Percentiles rank a stretch among this genome's conserved stretches.
phyloP scores from a whole-genome alignment of 2,888 invertebrate species.

The Physocephala rufipes region DNA sequence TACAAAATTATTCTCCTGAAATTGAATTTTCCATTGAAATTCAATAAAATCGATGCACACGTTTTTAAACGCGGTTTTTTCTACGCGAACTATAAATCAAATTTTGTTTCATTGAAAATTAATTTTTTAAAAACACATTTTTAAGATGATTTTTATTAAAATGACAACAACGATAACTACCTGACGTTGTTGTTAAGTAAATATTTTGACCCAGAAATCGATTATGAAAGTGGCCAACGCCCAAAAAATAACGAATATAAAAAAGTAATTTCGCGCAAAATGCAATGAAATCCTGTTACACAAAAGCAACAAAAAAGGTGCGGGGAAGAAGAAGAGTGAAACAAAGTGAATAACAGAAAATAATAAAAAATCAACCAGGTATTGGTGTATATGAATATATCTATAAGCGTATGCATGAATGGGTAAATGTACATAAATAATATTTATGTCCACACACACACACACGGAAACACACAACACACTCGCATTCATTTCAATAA shows the following conservation, averaged over 20 bases:
- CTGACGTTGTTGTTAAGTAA: constrained; percentile 5
- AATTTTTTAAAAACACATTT: not conserved
- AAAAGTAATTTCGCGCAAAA: constrained; percentile 9
- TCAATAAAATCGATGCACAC: too few species aligned
- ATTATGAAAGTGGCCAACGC: constrained; percentile 33
- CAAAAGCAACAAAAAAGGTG: not conserved
- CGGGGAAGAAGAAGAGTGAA: too few species aligned
- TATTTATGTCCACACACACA: not conserved
- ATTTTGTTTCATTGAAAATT: constrained; percentile 8
- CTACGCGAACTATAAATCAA: too few species aligned
- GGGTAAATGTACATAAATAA: not conserved
- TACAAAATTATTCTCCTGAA: too few species aligned
- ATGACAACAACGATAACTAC: not conserved
- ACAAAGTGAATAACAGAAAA: not conserved
- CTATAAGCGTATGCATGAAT: not conserved
- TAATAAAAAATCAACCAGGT: not conserved
- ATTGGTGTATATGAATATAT: not conserved
- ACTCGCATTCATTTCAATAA: constrained; percentile 41
- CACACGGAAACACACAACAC: constrained; percentile 7
- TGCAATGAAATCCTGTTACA: constrained; percentile 19
- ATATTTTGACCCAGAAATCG: constrained; percentile 36
- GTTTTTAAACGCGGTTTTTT: too few species aligned
- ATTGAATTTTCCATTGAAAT: too few species aligned
- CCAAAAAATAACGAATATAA: constrained; percentile 29
- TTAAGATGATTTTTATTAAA: not conserved